phyloP scores from a whole-genome alignment of 2,797 vertebrate genomes.

The Calcarius lapponicus region DNA sequence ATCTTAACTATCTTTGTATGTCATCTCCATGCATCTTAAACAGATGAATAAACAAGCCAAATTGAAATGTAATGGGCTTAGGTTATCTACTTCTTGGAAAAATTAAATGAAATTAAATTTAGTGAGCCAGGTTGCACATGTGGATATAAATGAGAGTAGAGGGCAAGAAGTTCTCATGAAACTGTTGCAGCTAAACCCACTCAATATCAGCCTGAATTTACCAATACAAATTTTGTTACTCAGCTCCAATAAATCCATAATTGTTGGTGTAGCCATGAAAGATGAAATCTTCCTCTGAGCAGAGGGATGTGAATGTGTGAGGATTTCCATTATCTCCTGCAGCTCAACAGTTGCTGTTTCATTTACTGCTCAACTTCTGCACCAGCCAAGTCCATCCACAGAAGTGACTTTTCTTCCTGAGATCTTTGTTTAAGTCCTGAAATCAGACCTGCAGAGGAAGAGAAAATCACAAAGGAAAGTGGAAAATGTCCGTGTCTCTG shows the following conservation, averaged over 20 bases:
- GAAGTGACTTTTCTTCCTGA: neutral
- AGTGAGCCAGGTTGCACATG: neutral
- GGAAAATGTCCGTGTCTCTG: neutral
- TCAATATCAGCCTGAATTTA: neutral
- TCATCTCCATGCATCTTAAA: constrained; percentile 42
- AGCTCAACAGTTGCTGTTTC: neutral
- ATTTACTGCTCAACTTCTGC: neutral
- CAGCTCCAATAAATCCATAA: neutral
- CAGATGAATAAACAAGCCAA: constrained; percentile 53
- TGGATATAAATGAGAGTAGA: neutral
- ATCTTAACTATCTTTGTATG: constrained; percentile 53
- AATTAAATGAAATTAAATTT: constrained; percentile 22
- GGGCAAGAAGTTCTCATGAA: neutral
- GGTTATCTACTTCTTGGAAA: constrained; percentile 19
- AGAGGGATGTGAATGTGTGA: neutral
- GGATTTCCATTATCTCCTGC: neutral
- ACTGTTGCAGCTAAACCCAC: neutral
- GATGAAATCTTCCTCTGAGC: neutral
- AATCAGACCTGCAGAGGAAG: neutral
- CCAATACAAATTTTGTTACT: neutral
- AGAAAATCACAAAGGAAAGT: neutral
- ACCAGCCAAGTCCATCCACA: neutral
- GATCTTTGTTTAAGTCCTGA: neutral
- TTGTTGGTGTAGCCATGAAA: neutral
- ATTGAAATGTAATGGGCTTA: constrained; percentile 39